Evolutionary conservation across 2,888 invertebrate genomes (phyloP).

Genomic region (Chalcosyrphus nemorum): DNA sequence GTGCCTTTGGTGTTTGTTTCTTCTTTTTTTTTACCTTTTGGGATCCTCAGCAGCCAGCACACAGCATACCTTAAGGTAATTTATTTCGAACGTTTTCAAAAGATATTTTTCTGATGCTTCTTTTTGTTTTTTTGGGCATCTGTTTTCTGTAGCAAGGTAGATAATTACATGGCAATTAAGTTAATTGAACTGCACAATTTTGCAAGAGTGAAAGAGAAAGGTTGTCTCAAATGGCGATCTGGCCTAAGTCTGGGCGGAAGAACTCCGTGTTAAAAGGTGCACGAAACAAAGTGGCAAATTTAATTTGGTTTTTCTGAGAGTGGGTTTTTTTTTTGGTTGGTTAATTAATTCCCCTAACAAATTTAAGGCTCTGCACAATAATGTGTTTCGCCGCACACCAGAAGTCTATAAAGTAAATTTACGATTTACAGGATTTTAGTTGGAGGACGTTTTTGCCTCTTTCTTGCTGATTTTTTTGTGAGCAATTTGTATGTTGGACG

Average conservation of each 20-base stretch:
- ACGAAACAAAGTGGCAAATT: conserved; percentile 50
- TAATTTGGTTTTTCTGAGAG: background rate
- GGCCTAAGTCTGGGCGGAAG: conserved; percentile 18
- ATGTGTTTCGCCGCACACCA: conserved; percentile 33
- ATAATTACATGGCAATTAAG: conserved; percentile 81
- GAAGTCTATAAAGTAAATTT: conserved; percentile 43
- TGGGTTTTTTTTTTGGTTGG: background rate
- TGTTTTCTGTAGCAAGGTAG: conserved; percentile 63
- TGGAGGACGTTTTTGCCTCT: background rate
- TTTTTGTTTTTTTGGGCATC: conserved; percentile 39
- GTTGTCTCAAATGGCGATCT: conserved; percentile 15
- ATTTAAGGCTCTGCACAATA: conserved; percentile 22
- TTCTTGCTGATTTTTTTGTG: background rate
- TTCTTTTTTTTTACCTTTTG: conserved; percentile 59
- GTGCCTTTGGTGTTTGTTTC: conserved; percentile 25
- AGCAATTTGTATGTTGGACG: conserved; percentile 60
- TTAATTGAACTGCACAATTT: conserved; percentile 80
- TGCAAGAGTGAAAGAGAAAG: conserved; percentile 20
- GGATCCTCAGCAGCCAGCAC: conserved; percentile 10
- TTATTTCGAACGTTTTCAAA: conserved; percentile 63
- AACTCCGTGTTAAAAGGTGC: conserved; percentile 56
- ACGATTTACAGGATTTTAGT: conserved; percentile 39
- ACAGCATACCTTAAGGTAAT: conserved; percentile 64
- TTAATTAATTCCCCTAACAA: conserved; percentile 63
- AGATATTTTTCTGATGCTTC: conserved; percentile 33